Percentiles rank a stretch among this genome's conserved stretches.
phyloP scores from a whole-genome alignment of 1,140 invertebrate genomes.

The Adelges cooleyi region DNA sequence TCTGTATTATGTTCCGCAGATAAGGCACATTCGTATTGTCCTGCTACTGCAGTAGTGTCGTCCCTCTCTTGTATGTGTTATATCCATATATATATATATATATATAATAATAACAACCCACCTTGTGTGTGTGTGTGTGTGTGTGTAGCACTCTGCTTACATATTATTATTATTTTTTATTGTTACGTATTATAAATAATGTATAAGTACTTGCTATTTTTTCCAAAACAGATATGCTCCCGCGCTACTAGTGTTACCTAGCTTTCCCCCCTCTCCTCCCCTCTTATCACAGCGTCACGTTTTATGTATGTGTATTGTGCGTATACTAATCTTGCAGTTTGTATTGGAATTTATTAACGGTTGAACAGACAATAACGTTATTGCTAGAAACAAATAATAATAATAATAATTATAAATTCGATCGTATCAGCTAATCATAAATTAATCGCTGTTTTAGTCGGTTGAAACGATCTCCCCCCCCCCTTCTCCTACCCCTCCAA shows the following conservation, averaged over 20 bases:
- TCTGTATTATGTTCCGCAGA: constrained; percentile 21
- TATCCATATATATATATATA: not conserved
- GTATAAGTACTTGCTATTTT: not conserved
- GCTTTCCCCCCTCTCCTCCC: not conserved
- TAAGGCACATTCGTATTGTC: constrained; percentile 26
- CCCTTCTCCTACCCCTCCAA: too few relatives aligned
- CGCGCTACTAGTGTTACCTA: not conserved
- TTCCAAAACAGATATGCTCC: not conserved
- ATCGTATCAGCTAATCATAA: too few relatives aligned
- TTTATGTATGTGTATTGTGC: too few relatives aligned
- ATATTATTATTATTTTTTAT: constrained; percentile 3
- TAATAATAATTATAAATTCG: too few relatives aligned
- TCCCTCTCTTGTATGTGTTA: not conserved
- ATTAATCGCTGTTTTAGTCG: too few relatives aligned
- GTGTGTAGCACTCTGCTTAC: not conserved
- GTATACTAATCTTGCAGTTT: not conserved
- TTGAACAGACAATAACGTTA: too few relatives aligned
- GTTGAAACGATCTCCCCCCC: too few relatives aligned
- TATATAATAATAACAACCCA: not conserved
- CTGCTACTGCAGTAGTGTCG: not conserved
- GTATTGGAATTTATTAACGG: too few relatives aligned
- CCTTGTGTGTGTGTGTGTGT: not conserved
- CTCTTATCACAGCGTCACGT: not conserved
- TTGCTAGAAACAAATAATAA: too few relatives aligned
- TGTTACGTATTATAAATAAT: too few relatives aligned